Base-by-base conservation (phyloP, 2,888 invertebrate genomes). In the Drosophila paramelanica region DNA sequence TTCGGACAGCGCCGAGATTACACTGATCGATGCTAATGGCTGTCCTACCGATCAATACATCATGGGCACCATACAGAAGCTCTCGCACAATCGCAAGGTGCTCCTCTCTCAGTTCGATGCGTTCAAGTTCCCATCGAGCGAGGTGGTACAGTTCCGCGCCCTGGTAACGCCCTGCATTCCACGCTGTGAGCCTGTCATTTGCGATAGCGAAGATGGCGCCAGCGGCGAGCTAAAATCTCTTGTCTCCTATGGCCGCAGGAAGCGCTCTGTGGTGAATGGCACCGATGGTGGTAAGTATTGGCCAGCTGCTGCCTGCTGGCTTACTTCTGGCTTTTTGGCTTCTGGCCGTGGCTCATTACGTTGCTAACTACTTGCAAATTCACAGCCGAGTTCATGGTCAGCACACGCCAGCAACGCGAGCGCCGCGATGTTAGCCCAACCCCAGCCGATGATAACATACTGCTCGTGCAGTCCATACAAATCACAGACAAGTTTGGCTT, bases 51-150 rank as follows among this genome's bases (percentile, higher is more conserved):
- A 98, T 92, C 96, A 97, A 91, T 96, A 97, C 92, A 98, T 98
- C 92, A 97, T 98, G 97, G 97, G 97, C 97, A 97, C 97, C 49
- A 94, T 98, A 74, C 96, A 96, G 93, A 97, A 97, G 93, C 96
- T 97, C 49, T 94, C 95, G 49, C 94, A 95, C 87, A 95, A 95
- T 80, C 96, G 96, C 93, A 97, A 97, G 95, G 95, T 96, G 89
- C 94, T 98, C 77, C 93, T 97, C 67, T 97, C 98, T 13, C 96
- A 97, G 93, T 98, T 98, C 93, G 98, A 98, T 92, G 98, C 98
- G 41, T 98, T 98, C 95, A 98, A 98, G 93, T 98, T 98, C 94
- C 98, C 98, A 45, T 97, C 97, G 45, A 97, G 97, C 13, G 98
- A 98, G 92, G 96, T 98, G 68, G 98, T 98, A 8, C 98, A 98